Base-by-base conservation (phyloP, 2,888 invertebrate species). In the Chorisops tibialis region DNA sequence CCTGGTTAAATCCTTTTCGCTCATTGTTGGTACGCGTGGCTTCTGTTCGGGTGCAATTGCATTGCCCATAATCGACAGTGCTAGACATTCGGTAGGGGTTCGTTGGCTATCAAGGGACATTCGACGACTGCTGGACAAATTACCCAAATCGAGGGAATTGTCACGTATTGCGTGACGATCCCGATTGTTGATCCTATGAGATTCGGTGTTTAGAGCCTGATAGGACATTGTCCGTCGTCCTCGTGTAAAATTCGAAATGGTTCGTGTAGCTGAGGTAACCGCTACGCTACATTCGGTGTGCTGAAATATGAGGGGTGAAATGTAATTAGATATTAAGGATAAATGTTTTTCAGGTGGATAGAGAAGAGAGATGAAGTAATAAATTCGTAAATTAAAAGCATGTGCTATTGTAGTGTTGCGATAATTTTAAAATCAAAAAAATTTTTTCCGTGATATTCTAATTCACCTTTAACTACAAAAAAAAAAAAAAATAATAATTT, bases 31-130 rank as follows among this genome's bases (percentile, higher is more conserved):
- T 69, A 79, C 82, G 66, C 81, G 78, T 59, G 83, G 83, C 73
- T 83, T 83, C 68, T 78, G 75, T 74, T 81, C 82, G 2, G 83
- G 83, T 61, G 81, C 78, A 69, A 83, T 83, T 67, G 83, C 82
- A 70, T 80, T 79, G 49, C 84, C 84, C 69, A 80, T 76, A 67
- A 84, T 80, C 41, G 81, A 79, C 69, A 83, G 73, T 19, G 67
- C 67, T 48, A 65, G 66, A 18, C 47, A 61, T 4, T 59, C 48
- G n/a, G 66, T 52, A 58, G 64, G 59, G 16, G 41, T 51, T 7
- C 37, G 49, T 52, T 61, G 62, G 41, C 65, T 65, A 16, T 67
- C 67, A 12, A 62, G 48, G 14, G 67, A 67, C 52, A 66, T 47
- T 21, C 65, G 51, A 47, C 63, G 61, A 59, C 48, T 50, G 58